Conservation (phyloP, 35 echinoderm and acorn worm species). For the Hemicentrotus pulcherrimus region DNA sequence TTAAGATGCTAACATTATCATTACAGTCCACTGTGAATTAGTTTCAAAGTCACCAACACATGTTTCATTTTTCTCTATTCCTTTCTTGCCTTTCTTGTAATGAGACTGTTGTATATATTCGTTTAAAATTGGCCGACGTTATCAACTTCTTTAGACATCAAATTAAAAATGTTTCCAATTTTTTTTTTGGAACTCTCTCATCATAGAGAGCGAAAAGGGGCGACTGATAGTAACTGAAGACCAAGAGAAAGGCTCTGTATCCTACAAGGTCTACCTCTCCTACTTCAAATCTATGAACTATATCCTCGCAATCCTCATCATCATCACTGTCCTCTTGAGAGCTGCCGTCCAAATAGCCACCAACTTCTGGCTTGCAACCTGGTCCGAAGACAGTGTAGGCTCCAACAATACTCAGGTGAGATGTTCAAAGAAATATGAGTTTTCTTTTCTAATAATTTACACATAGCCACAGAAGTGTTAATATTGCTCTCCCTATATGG, state of each 20-base stretch:
- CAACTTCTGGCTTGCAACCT: constrained; percentile 90
- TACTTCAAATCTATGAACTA: constrained; percentile 74
- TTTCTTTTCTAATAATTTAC: too few species aligned
- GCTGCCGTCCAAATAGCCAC: constrained; percentile 62
- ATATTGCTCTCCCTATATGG: too few species aligned
- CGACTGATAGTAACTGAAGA: constrained; percentile 85
- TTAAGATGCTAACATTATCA: too few species aligned
- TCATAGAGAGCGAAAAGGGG: constrained; percentile 50
- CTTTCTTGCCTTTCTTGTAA: too few species aligned
- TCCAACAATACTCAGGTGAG: background rate
- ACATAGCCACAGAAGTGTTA: too few species aligned
- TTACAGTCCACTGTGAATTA: too few species aligned
- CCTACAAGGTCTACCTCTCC: constrained; percentile 64
- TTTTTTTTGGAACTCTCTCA: background rate
- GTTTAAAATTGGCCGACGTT: too few species aligned
- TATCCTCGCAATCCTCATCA: constrained; percentile 53
- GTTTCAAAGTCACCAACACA: too few species aligned
- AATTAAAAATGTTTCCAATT: too few species aligned
- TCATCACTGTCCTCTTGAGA: constrained; percentile 62
- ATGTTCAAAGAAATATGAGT: background rate
- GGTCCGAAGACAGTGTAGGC: constrained; percentile 76
- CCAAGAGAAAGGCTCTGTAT: constrained; percentile 79
- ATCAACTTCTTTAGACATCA: background rate
- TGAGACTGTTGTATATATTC: too few species aligned
- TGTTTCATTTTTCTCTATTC: too few species aligned